Percentiles rank a stretch among this genome's conserved stretches.
Conservation (phyloP, 2,797 vertebrate genomes). For the Mallotus villosus region DNA sequence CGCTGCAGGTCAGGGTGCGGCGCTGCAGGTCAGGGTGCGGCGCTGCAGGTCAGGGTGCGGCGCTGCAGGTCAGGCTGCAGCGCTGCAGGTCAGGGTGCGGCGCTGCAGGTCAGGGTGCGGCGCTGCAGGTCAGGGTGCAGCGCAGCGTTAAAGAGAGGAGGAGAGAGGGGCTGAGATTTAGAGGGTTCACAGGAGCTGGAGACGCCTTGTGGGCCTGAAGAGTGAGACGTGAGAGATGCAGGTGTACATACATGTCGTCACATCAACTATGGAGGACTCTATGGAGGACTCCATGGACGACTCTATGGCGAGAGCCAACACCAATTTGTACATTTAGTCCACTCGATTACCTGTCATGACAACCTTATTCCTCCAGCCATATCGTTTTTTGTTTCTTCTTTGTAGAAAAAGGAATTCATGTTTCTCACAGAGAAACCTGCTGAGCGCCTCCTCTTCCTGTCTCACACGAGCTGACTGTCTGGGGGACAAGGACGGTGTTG, state of each 20-base stretch:
- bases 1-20: slow-evolving; percentile 24
- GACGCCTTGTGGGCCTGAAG: background rate
- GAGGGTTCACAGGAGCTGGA: slow-evolving; percentile 45
- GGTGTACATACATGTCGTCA: no score
- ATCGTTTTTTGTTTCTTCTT: slow-evolving; percentile 32
- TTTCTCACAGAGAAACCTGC: slow-evolving; percentile 63
- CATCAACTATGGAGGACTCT: no score
- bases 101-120: slow-evolving; percentile 15
- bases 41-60: slow-evolving; percentile 22
- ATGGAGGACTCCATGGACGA: no score
- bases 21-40: slow-evolving; percentile 1
- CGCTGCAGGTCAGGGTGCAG: slow-evolving; percentile 11
- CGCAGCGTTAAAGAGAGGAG: slow-evolving; percentile 35
- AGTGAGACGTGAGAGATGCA: background rate
- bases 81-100: no score
- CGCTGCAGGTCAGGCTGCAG: slow-evolving; percentile 9
- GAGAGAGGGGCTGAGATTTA: slow-evolving; percentile 63
- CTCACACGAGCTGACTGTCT: slow-evolving; percentile 56
- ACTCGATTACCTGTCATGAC: background rate
- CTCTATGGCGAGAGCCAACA: no score
- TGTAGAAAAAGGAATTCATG: slow-evolving; percentile 48
- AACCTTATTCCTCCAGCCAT: slow-evolving; percentile 35
- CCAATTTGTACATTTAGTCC: no score
- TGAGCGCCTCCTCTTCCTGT: slow-evolving; percentile 51
- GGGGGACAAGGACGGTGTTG: slow-evolving; percentile 33